Conservation (phyloP, 2,797 vertebrate species). For the Coreius guichenoti region DNA sequence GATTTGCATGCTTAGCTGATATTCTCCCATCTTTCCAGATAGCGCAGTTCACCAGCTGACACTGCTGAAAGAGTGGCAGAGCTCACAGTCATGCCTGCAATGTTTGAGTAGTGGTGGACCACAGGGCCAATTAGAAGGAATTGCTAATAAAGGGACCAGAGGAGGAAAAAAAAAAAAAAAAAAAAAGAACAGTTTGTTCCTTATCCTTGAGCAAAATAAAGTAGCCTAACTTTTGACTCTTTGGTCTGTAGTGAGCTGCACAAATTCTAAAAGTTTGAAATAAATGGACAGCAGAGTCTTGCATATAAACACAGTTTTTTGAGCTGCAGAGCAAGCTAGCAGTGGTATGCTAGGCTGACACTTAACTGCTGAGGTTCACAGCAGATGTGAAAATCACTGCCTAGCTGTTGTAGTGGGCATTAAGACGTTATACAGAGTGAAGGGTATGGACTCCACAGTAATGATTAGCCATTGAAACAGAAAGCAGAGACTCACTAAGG, state of each 20-base stretch:
- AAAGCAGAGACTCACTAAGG: slow-evolving; percentile 50
- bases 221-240: background rate
- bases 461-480: slow-evolving; percentile 63
- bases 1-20: slow-evolving; percentile 79
- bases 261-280: background rate
- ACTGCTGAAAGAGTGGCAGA: slow-evolving; percentile 69
- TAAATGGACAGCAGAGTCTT: background rate
- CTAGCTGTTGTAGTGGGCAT: slow-evolving; percentile 49
- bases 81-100: slow-evolving; percentile 53
- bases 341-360: slow-evolving; percentile 29
- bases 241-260: slow-evolving; percentile 1
- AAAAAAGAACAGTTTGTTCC: background rate
- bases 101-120: slow-evolving; percentile 55
- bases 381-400: slow-evolving; percentile 61
- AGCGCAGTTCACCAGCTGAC: slow-evolving; percentile 78
- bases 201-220: slow-evolving; percentile 28
- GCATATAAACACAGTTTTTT: background rate
- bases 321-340: slow-evolving; percentile 29
- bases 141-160: background rate
- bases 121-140: slow-evolving; percentile 55
- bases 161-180: background rate
- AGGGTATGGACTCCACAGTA: slow-evolving; percentile 56
- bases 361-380: slow-evolving; percentile 53
- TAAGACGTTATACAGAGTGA: slow-evolving; percentile 47
- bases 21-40: slow-evolving; percentile 73